Percentiles rank a stretch among this genome's conserved stretches.
Conservation (phyloP, 2,888 invertebrate species). For the Polymixis flavicincta region DNA sequence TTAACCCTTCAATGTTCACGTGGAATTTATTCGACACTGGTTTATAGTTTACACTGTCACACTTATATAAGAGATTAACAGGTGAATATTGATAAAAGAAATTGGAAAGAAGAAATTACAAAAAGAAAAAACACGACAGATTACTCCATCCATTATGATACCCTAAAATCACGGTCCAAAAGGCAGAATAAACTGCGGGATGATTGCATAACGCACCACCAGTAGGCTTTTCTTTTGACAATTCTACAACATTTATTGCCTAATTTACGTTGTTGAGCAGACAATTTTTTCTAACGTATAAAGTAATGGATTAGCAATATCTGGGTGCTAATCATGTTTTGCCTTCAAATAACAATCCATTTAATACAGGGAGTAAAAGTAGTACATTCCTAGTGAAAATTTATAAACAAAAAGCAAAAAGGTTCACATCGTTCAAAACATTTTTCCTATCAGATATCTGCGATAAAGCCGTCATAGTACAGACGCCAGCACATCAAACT, state of each 20-base stretch:
- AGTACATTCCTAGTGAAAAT: neutral
- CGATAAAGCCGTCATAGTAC: neutral
- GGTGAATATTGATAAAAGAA: neutral
- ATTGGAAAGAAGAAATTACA: neutral
- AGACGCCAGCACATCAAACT: no score
- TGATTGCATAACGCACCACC: neutral
- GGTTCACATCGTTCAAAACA: neutral
- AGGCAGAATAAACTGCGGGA: neutral
- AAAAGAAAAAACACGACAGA: neutral
- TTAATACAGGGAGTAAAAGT: neutral
- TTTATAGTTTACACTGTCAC: conserved; percentile 2
- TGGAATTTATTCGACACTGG: conserved; percentile 44
- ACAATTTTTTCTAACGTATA: neutral
- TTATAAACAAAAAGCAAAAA: neutral
- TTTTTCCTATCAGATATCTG: neutral
- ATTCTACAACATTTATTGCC: neutral
- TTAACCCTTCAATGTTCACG: conserved; percentile 18
- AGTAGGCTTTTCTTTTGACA: neutral
- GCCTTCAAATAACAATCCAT: neutral
- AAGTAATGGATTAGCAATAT: neutral
- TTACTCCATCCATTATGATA: neutral
- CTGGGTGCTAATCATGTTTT: neutral
- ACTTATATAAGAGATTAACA: neutral
- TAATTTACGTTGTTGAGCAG: neutral
- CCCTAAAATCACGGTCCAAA: neutral